Conservation (phyloP, 2,888 invertebrate species). For the Cheilosia impressa region DNA sequence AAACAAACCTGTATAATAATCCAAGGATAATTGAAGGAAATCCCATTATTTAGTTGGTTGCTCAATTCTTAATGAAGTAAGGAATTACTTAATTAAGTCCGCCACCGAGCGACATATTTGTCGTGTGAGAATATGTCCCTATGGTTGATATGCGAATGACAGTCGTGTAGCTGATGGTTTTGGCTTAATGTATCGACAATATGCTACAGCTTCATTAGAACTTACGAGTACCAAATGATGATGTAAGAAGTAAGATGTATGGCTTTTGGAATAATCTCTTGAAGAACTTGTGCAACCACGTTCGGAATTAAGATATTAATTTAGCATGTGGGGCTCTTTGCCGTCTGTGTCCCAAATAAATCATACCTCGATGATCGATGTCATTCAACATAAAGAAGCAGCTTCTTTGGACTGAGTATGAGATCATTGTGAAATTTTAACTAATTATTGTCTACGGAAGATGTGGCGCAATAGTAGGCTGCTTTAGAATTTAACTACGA, state of each 20-base stretch:
- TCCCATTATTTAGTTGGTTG: conserved; percentile 52
- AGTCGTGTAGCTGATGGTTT: neutral
- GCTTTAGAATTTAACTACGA: neutral
- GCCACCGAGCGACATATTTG: neutral
- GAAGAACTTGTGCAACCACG: neutral
- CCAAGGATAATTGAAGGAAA: conserved; percentile 47
- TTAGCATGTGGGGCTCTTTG: too few species aligned
- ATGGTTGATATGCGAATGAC: neutral
- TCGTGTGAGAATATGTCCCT: conserved; percentile 4
- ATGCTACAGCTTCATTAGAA: neutral
- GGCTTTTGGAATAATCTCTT: neutral
- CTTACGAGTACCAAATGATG: neutral
- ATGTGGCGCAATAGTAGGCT: neutral
- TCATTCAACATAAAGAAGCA: neutral
- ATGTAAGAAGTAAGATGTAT: neutral
- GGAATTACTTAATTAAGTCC: conserved; percentile 59
- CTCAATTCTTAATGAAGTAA: conserved; percentile 56
- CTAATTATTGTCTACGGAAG: too few species aligned
- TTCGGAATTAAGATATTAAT: neutral
- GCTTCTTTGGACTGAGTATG: too few species aligned
- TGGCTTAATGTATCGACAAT: neutral
- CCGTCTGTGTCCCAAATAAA: neutral
- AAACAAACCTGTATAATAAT: neutral
- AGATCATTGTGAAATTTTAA: neutral
- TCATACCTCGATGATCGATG: neutral